Base-by-base conservation (phyloP, 2,113 vertebrate genomes). In the Heterotilapia buettikoferi region DNA sequence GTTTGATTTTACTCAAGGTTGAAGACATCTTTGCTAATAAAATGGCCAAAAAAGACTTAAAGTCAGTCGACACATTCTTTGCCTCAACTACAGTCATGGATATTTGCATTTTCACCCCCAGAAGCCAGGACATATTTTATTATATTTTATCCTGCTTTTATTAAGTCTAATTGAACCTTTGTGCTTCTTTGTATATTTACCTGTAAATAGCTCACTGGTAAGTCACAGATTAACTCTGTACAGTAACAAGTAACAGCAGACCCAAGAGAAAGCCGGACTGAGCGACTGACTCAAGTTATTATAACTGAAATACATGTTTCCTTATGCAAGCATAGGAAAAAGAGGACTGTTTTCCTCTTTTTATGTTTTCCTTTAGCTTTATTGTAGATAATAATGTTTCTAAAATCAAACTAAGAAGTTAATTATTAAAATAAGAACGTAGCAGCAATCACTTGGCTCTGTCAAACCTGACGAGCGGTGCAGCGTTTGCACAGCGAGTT, bases 351-450 rank as follows among this genome's bases (percentile, higher is more conserved):
- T 47, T 45, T 47, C 13, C 13, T 43, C 10, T 43, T 45, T 45
- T 12, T 45, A 4, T 6, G 36, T 6, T 38, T 11, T 7, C 4
- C n/a, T 16, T 47, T 18, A 11, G 9, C 24, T 76, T 76, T 24
- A 24, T 16, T 45, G 40, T 3, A 38, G 19, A 9, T 1, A 45
- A 5, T 5, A 0, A 24, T 43, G 66, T 43, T 71, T 43, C 12
- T 43, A 71, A 71, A 71, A 9, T 63, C 18, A 63, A 36, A 36
- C 18, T 36, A 36, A 13, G 21, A 56, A 12, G 1, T 63, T 0
- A 5, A 66, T 66, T 9, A 9, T 16, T 76, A 29, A 18, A 29
- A 11, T 47, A 3, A 19, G 9, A 47, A 50, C 5, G 68, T 11
- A 29, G 43, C 21, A 47, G 68, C 21, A 76, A 4, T 1, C 14